Conservation (phyloP, 1,140 invertebrate species). For the Olivierus martensii region DNA sequence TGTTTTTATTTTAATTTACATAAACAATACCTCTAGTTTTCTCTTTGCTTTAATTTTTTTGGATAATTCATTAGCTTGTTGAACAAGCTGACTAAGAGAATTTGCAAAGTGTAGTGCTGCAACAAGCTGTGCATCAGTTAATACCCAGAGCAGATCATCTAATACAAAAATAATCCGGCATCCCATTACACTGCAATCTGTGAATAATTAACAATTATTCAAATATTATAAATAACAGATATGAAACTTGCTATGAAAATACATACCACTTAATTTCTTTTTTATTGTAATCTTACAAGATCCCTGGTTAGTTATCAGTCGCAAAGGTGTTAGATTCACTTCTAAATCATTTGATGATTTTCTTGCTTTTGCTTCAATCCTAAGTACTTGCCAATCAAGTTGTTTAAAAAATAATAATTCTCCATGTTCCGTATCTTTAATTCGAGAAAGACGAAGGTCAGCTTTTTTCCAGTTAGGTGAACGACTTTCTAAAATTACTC, state of each 20-base stretch:
- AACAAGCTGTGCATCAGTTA: conserved; percentile 91
- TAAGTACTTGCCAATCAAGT: conserved; percentile 88
- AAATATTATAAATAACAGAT: too few species aligned
- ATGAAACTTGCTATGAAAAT: background rate
- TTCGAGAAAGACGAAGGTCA: conserved; percentile 71
- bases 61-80: conserved; percentile 62
- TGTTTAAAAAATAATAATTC: conserved; percentile 96
- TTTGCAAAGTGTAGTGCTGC: conserved; percentile 88
- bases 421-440: conserved; percentile 74
- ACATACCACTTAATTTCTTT: conserved; percentile 69
- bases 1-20: background rate
- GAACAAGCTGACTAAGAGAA: conserved; percentile 70
- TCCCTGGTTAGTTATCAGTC: conserved; percentile 87
- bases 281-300: conserved; percentile 92
- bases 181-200: conserved; percentile 86
- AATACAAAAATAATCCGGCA: conserved; percentile 83
- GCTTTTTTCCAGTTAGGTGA: conserved; percentile 76
- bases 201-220: conserved; percentile 23
- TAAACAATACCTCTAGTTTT: conserved; percentile 57
- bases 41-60: conserved; percentile 72
- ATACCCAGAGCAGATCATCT: conserved; percentile 94
- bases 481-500: conserved; percentile 82
- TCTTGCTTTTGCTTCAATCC: conserved; percentile 64
- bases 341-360: background rate
- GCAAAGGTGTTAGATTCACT: conserved; percentile 57